A percentile compares a stretch with the other conserved stretches of the same genome.
These are phyloP conservation scores for Gymnopithys bicolor DNA, from an alignment of 2,797 vertebrate genomes.

Conservation along the genomic window DNA sequence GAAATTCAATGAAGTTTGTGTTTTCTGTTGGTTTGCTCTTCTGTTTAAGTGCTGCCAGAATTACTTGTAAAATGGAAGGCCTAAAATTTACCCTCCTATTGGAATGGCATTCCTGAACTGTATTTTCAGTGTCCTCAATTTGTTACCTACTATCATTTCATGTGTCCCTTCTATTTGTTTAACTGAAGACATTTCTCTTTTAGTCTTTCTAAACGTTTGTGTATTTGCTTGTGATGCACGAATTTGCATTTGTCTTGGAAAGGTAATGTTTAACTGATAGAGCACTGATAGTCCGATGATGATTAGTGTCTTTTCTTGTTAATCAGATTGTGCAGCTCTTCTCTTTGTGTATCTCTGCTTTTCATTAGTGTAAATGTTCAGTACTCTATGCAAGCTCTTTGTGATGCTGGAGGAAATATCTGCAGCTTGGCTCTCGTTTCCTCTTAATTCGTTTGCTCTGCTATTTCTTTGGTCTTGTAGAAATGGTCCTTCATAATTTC, in stretches of 20 bases:
- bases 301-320: not conserved
- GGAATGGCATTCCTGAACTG: not conserved
- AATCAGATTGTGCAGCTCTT: constrained; percentile 25
- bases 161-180: not conserved
- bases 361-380: constrained; percentile 11
- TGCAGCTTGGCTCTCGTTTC: not conserved
- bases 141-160: not conserved
- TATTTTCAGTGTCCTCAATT: not conserved
- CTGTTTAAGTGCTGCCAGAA: not conserved
- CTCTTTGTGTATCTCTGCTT: constrained; percentile 19
- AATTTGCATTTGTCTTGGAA: not conserved
- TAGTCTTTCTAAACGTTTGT: not conserved
- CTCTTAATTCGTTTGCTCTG: not conserved
- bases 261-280: constrained; percentile 6
- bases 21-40: not conserved
- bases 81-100: not conserved
- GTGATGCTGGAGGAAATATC: not conserved
- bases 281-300: constrained; percentile 7
- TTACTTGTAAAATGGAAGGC: not conserved
- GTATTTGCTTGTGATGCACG: not conserved
- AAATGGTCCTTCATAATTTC: not conserved
- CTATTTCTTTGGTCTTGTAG: not conserved
- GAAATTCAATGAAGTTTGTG: not conserved
- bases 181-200: not conserved
- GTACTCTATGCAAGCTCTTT: not conserved